Base-by-base conservation (phyloP, 35 echinoderm and acorn worm species). In the Patiria miniata region DNA sequence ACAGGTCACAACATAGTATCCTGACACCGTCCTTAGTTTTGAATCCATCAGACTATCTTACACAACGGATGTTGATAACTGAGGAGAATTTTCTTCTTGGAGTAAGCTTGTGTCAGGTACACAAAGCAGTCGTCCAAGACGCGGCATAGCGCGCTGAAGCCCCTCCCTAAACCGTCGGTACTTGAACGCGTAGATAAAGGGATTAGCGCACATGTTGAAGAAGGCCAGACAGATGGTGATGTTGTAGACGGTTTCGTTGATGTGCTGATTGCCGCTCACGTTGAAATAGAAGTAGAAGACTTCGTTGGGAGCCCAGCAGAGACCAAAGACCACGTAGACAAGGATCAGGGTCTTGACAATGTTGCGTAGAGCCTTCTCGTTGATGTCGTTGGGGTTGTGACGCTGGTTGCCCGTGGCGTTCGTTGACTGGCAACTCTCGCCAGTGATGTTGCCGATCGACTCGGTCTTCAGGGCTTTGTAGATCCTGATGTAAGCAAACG, bases 181-280 rank as follows among this genome's bases (percentile, higher is more conserved):
- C 50, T 92, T 77, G 19, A 92, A 89, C 53, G 86, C 60, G 55
- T 96, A 96, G 15, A 96, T 96, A 33, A 96, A 78, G 1, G 94
- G 94, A 52, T 96, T 92, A 51, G 86, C 76, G 40, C 90, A 92
- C 94, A 96, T 96, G 39, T 96, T 96, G 17, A 68, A 88, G 36
- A 89, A 89, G 18, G 90, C 94, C 5, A 92, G 52, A 1, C 85
- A 53, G 7, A 92, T 77, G 3, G 85, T 81, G 6, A 91, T 28
- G 4, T 69, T 85, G 36, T 88, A 96, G 1, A 88, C 26, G 8
- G 61, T 61, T 12, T 60, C 87, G 1, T 81, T 34, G 33, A 81
- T 50, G 37, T 69, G 22, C 12, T 69, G 39, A 10, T 22, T 16
- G 17, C 59, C 87, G 0, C 59, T 39, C 7, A 89, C 30, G 19